Base-by-base conservation (phyloP, 2,888 invertebrate species). In the Drosophila flavopinicola region DNA sequence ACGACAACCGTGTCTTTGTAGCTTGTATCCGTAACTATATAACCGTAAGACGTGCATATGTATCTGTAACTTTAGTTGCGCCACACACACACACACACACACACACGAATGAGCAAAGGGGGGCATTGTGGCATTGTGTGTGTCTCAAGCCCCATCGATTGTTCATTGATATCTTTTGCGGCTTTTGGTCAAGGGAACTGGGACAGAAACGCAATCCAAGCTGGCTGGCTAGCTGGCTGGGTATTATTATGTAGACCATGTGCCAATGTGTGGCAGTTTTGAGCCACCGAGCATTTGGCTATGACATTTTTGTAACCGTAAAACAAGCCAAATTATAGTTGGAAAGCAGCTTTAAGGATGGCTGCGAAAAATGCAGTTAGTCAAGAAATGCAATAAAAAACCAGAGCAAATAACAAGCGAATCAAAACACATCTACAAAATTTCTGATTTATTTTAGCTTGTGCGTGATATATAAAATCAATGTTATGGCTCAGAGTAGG, bases 151-250 rank as follows among this genome's bases (percentile, higher is more conserved):
- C 30, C 32, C 83, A 82, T 80, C 83, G 80, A 75, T 85, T 82
- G 83, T 78, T 83, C 80, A 75, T 78, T 79, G 80, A 85, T 80
- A 80, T 85, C 75, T 73, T 70, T 73, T 80, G 70, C 60, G 63
- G 75, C 67, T 58, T 66, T 66, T 66, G 42, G 56, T 44, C 51
- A 20, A 49, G 53, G 30, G 42, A 66, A 56, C 39, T 60, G 44
- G 30, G 44, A 47, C 75, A 10, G n/a, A 27, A n/a, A n/a, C n/a
- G 42, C 29, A 37, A 10, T 17, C 13, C 7, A 20, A 41, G 10
- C 35, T 35, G 57, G 7, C 11, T 49, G 39, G n/a, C n/a, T n/a
- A 41, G 10, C 35, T 35, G 57, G 7, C 11, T 49, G 39, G n/a
- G 17, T 54, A 74, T 78, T 84, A 80, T 61, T 85, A 78, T 78